Base-by-base conservation (phyloP, 2,797 vertebrate genomes). In the Myotis myotis region DNA sequence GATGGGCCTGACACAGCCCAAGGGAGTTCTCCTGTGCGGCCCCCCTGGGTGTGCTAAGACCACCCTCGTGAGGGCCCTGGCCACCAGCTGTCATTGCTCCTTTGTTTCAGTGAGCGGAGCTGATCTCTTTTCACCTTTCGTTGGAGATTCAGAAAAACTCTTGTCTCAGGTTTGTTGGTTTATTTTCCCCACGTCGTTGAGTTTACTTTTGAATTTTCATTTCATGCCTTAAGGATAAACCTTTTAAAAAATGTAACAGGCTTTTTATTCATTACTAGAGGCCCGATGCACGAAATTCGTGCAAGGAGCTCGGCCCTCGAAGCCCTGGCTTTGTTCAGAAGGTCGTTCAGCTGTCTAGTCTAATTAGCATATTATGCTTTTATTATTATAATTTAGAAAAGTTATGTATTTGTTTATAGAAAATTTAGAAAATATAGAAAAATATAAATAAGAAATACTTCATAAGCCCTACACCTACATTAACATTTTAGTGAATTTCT, bases 21-120 rank as follows among this genome's bases (percentile, higher is more conserved):
- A 98, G 28, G 99, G 99, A 0, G 97, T 99, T 96, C 98, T 99
- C 90, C 98, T 99, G 17, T 99, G 98, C 0, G 99, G 99, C 15
- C 99, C 99, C 0, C 98, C 99, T 0, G 99, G 99, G 7, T 99
- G 99, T 91, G 99, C 99, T 12, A 99, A 99, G 97, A 99, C 99
- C 6, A 99, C 98, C 0, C 97, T 99, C 30, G 99, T 99, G 79
- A 98, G 97, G 91, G 99, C 99, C 10, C 98, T 99, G 17, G 99
- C 99, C 51, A 97, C 98, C 0, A 99, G 98, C 22, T 99, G 99
- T 84, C 98, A 97, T 93, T 99, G 99, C 8, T 98, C 98, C 87
- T 99, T 99, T 95, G 97, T 99, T 84, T 99, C 99, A 0, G 98
- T 99, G 87, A 99, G 99, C 0, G 99, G 99, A 0, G 99, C 99